phyloP scores from a whole-genome alignment of 2,888 invertebrate genomes.

The Parnassius smintheus region DNA sequence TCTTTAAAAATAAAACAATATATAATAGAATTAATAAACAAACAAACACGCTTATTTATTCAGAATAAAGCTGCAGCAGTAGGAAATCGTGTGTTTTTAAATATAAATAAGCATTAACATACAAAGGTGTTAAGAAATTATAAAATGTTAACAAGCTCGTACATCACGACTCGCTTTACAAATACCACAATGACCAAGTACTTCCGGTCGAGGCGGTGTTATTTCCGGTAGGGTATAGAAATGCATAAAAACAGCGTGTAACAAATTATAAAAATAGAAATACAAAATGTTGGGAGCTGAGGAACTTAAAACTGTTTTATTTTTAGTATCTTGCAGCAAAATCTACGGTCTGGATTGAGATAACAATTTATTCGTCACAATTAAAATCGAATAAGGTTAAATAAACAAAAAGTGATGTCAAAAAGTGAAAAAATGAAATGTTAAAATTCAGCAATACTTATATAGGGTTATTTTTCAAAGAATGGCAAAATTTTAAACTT shows the following conservation, averaged over 20 bases:
- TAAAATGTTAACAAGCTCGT: slow-evolving; percentile 24
- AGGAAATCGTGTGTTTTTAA: slow-evolving; percentile 16
- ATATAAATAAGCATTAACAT: slow-evolving; percentile 25
- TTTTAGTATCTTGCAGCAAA: no score
- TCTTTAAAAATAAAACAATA: no score
- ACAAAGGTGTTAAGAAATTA: slow-evolving; percentile 28
- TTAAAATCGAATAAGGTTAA: no score
- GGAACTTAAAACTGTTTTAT: no score
- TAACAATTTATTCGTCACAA: no score
- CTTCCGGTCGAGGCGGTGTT: slow-evolving; percentile 27
- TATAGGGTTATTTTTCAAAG: no score
- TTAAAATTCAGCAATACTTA: no score
- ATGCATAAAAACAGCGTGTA: slow-evolving; percentile 21
- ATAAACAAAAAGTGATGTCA: no score
- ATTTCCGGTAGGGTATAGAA: slow-evolving; percentile 20
- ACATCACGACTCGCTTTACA: slow-evolving; percentile 23
- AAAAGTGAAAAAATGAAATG: no score
- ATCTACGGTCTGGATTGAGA: no score
- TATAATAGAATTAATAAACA: no score
- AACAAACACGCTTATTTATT: slow-evolving; percentile 3
- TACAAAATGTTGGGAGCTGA: slow-evolving; percentile 13
- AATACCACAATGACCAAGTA: slow-evolving; percentile 27
- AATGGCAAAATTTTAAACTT: no score
- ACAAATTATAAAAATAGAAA: slow-evolving; percentile 22
- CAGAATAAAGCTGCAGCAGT: neutral